A percentile compares a stretch with the other conserved stretches of the same genome.
Conservation (phyloP, 2,113 vertebrate species). For the Gambusia affinis region DNA sequence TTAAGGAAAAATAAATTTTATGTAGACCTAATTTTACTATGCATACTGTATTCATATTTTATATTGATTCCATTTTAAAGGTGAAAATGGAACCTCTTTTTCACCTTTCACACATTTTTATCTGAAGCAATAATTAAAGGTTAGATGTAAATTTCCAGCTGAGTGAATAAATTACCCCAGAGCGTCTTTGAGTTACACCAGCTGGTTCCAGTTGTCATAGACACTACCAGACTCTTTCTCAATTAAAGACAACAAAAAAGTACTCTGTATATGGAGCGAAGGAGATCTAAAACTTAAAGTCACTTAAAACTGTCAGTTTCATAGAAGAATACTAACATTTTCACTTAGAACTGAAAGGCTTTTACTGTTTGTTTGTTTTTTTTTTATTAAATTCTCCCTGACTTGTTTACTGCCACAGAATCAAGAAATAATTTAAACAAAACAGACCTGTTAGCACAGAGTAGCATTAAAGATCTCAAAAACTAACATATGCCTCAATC, state of each 20-base stretch:
- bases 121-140: slow-evolving; percentile 51
- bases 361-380: no score
- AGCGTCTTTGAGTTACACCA: slow-evolving; percentile 54
- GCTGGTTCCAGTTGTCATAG: slow-evolving; percentile 46
- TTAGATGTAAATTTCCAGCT: slow-evolving; percentile 49
- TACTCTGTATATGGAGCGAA: not conserved
- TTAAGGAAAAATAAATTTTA: slow-evolving; percentile 20
- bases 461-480: not conserved
- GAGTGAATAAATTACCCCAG: slow-evolving; percentile 37
- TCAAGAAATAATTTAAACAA: not conserved
- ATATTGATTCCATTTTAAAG: slow-evolving; percentile 28
- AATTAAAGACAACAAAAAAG: slow-evolving; percentile 33
- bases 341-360: not conserved
- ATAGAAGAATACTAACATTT: not conserved
- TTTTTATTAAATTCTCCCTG: no score
- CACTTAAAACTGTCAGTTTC: not conserved
- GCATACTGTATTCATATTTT: slow-evolving; percentile 18
- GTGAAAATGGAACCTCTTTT: slow-evolving; percentile 13
- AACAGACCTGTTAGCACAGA: not conserved
- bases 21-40: slow-evolving; percentile 13
- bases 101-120: slow-evolving; percentile 23
- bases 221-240: slow-evolving; percentile 25
- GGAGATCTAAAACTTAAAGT: not conserved
- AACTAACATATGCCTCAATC: not conserved
- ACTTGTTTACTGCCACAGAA: not conserved